Base-by-base conservation (phyloP, 1,140 invertebrate genomes). In the Brachionus calyciflorus region DNA sequence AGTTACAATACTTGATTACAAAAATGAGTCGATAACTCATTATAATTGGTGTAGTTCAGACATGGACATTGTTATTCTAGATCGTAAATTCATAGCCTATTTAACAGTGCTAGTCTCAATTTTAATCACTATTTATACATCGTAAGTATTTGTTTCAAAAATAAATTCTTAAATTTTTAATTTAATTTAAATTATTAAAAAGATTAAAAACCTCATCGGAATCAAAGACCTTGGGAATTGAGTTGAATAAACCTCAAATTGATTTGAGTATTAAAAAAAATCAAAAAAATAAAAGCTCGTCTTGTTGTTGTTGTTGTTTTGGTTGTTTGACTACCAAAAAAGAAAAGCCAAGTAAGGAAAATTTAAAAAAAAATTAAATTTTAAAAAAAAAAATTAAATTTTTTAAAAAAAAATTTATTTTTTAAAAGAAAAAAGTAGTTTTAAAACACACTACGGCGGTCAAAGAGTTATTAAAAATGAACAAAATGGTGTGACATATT, bases 401-500 rank as follows among this genome's bases (percentile, higher is more conserved):
- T 48, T 51, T 0, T 46, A 0, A 0, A 5, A 65, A 65, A 24
- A 19, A 10, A 40, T 40, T 3, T 40, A 5, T 41, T 57, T 57
- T 6, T 33, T n/a, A 6, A 19, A 48, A 73, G 69, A 73, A 41
- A 73, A 73, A 30, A 73, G 69, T 26, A 51, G 46, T 51, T 55
- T 73, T 49, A 73, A 73, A 55, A 30, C 26, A 73, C 49, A 30
- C 12, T 51, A 60, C 14, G 55, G 40, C 5, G 55, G 49, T 14
- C 40, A 60, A 49, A 57, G 46, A 44, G 73, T 76, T 46, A 94
- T 90, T 88, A 95, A 99, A 83, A 97, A 98, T 84, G 97, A 99
- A 85, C 90, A 91, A 68, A 93, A 98, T 3, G 87, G 87, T 70
- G 92, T 97, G n/a, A 91, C 92, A 7, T 99, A 99, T 84, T 94